phyloP scores from a whole-genome alignment of 2,888 invertebrate genomes.

The Nomada fucata region DNA sequence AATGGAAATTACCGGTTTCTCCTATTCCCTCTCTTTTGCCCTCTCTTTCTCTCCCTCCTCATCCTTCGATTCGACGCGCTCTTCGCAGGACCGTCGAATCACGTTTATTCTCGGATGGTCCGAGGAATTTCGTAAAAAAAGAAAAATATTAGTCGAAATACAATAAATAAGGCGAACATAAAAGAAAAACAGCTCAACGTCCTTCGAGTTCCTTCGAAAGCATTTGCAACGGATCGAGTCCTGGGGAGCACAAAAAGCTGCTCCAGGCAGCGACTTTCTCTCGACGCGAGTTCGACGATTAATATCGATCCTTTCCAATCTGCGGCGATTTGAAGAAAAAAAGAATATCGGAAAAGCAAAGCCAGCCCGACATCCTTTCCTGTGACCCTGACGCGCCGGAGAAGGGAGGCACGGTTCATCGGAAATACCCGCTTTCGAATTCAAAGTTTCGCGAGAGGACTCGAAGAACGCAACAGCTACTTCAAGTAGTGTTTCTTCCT shows the following conservation, averaged over 20 bases:
- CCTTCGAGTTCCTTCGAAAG: background rate
- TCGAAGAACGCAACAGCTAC: slow-evolving; percentile 44
- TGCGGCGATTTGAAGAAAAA: no score
- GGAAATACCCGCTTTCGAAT: slow-evolving; percentile 38
- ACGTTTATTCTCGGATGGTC: slow-evolving; percentile 10
- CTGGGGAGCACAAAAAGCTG: slow-evolving; percentile 55
- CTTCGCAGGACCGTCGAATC: slow-evolving; percentile 32
- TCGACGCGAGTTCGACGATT: slow-evolving; percentile 62
- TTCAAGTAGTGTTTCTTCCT: slow-evolving; percentile 76
- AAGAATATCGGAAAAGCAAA: background rate
- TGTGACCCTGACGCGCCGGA: background rate
- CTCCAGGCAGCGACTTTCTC: slow-evolving; percentile 67
- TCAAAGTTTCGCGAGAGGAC: background rate
- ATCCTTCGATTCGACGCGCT: slow-evolving; percentile 36
- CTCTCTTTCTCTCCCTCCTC: slow-evolving; percentile 30
- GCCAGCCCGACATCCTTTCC: background rate
- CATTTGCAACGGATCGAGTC: slow-evolving; percentile 34
- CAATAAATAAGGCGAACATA: slow-evolving; percentile 49
- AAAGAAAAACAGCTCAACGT: background rate
- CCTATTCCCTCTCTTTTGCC: slow-evolving; percentile 56
- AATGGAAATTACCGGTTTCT: slow-evolving; percentile 76
- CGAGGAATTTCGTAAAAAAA: background rate
- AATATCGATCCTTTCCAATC: slow-evolving; percentile 28
- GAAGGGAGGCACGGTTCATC: background rate
- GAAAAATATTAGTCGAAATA: background rate